phyloP scores from a whole-genome alignment of 2,888 invertebrate species.

The Lycaena phlaeas region DNA sequence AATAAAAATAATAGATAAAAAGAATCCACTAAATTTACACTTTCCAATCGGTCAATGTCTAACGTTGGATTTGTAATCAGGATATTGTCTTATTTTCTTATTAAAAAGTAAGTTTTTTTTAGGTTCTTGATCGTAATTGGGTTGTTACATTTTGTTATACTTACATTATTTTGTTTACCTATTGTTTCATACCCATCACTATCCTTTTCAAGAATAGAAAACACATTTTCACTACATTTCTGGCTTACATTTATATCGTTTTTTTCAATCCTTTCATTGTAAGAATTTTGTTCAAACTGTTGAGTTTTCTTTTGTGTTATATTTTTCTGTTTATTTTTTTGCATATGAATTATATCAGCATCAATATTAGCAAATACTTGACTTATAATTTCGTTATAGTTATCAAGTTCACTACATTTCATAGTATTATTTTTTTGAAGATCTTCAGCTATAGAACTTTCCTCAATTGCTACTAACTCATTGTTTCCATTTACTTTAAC shows the following conservation, averaged over 20 bases:
- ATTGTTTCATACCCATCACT: constrained; percentile 15
- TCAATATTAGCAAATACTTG: constrained; percentile 58
- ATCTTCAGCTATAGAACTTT: constrained; percentile 15
- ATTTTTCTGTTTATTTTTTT: constrained; percentile 9
- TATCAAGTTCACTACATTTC: constrained; percentile 35
- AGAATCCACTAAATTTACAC: too few species aligned
- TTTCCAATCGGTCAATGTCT: too few species aligned
- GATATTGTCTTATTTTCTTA: too few species aligned
- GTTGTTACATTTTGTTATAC: too few species aligned
- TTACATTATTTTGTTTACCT: constrained; percentile 12
- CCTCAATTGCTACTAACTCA: constrained; percentile 10
- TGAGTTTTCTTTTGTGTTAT: constrained; percentile 23
- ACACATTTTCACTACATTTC: constrained; percentile 54
- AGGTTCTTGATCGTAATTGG: too few species aligned
- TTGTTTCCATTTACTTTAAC: constrained; percentile 25
- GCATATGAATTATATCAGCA: constrained; percentile 35
- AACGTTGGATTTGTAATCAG: too few species aligned
- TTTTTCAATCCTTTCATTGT: constrained; percentile 8
- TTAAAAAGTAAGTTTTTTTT: too few species aligned
- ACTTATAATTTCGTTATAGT: constrained; percentile 50
- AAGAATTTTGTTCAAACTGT: too few species aligned
- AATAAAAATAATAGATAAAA: too few species aligned
- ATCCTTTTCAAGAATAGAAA: constrained; percentile 40
- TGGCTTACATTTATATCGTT: constrained; percentile 8
- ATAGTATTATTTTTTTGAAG: background rate